Evolutionary conservation across 2,888 invertebrate species (phyloP).

Genomic region (Agrenia bidenticulata): DNA sequence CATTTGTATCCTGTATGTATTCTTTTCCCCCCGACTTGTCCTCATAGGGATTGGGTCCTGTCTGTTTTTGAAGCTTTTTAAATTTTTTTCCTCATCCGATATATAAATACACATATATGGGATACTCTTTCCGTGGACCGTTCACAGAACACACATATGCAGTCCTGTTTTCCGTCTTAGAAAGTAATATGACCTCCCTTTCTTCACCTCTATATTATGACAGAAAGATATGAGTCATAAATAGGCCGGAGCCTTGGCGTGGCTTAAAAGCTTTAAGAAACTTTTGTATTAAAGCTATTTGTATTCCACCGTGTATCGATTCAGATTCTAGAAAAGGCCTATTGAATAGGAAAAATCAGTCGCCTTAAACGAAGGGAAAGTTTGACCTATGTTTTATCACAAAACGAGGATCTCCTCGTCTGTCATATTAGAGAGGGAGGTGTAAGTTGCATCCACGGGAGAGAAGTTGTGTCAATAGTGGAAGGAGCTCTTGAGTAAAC

Average conservation of each 20-base stretch:
- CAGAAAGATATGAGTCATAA: no score
- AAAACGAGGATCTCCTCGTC: neutral
- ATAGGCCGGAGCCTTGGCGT: no score
- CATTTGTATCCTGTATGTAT: neutral
- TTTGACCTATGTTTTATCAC: slow-evolving; percentile 18
- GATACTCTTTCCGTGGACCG: no score
- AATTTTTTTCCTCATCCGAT: neutral
- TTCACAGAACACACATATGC: no score
- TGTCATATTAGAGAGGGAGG: slow-evolving; percentile 3
- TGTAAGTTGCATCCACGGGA: slow-evolving; percentile 17
- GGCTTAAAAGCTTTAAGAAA: no score
- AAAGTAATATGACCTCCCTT: no score
- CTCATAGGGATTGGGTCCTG: neutral
- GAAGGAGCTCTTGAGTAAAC: slow-evolving; percentile 37
- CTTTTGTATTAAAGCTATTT: no score
- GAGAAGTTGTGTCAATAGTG: slow-evolving; percentile 27
- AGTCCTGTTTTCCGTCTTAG: no score
- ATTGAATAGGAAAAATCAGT: slow-evolving; percentile 5
- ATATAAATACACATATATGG: no score
- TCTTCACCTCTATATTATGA: no score
- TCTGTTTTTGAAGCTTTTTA: slow-evolving; percentile 20
- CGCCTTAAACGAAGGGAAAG: neutral
- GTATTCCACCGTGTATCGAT: no score
- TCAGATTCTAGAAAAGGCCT: neutral
- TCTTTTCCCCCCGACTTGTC: neutral